Base-by-base conservation (phyloP, 2,888 invertebrate species). In the Zaprionus bogoriensis region DNA sequence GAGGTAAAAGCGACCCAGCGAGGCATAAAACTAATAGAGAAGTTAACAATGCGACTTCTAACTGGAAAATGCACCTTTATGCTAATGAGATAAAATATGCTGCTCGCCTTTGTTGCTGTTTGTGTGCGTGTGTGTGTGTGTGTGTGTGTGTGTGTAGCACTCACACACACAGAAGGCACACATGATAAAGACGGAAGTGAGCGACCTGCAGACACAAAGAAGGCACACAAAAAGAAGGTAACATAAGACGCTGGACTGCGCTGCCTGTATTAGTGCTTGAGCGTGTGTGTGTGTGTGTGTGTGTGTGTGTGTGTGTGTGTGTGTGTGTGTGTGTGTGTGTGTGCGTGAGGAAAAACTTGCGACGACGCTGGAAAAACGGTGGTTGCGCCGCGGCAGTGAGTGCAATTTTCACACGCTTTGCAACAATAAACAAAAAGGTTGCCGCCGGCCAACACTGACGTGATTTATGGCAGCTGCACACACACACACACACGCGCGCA, bases 391-490 rank as follows among this genome's bases (percentile, higher is more conserved):
- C 70, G 46, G 54, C 70, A 70, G 59, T 71, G 78, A 71, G 63
- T 68, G 77, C 77, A 82, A 77, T 79, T 79, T 79, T 79, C 83
- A 82, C 79, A 79, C 83, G 79, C 67, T 82, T 74, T 60, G 42
- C 38, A 55, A 52, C 30, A 59, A 60, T 20, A 39, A 48, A 22
- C 46, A 47, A 41, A 64, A 61, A 68, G 63, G 51, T 71, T 53
- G 52, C 59, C 69, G 65, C 30, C 72, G 62, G 57, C 28, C 69
- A 50, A 53, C 52, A 45, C 36, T 39, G 57, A 46, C 36, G 61
- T 74, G 74, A 74, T 74, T 74, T 74, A 74, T 74, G 74, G 67
- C 74, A 74, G 67, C 67, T 71, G 74, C 30, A 28, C 25, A 54
- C 27, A 10, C 22, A 38, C 46, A 23, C 41, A 54, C 36, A 59